phyloP scores from a whole-genome alignment of 2,888 invertebrate genomes.

The Hartigia nigra region DNA sequence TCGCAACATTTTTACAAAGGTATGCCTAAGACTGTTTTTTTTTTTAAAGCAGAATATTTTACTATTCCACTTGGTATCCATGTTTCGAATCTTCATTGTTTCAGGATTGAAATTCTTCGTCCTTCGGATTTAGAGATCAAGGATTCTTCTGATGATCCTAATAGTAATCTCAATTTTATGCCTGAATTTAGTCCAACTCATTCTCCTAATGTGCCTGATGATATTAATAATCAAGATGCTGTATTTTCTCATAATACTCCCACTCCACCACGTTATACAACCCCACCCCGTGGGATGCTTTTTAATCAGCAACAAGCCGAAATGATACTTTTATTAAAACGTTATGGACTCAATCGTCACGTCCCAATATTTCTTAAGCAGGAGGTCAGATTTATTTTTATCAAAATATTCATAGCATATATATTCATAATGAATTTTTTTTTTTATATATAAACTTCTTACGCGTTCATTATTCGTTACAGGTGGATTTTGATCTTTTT shows the following conservation, averaged over 20 bases:
- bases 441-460: conserved; percentile 1
- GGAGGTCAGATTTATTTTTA: conserved; percentile 46
- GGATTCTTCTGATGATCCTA: conserved; percentile 26
- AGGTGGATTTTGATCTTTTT: conserved; percentile 61
- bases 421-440: conserved; percentile 2
- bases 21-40: too few relatives aligned
- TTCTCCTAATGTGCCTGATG: conserved; percentile 48
- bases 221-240: conserved; percentile 51
- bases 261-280: conserved; percentile 51
- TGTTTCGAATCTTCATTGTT: too few relatives aligned
- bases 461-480: conserved; percentile 13
- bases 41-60: too few relatives aligned
- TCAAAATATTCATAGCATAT: conserved; percentile 4
- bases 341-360: conserved; percentile 46
- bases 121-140: conserved; percentile 42
- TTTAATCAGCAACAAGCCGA: conserved; percentile 45
- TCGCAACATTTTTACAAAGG: too few relatives aligned
- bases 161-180: conserved; percentile 42
- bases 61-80: too few relatives aligned
- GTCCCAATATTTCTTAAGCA: conserved; percentile 54
- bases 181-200: conserved; percentile 53
- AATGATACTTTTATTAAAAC: conserved; percentile 48
- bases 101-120: conserved; percentile 17
- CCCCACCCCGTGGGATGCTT: conserved; percentile 53
- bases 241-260: conserved; percentile 52